Base-by-base conservation (phyloP, 2,888 invertebrate species). In the Pegoplata infirma region DNA sequence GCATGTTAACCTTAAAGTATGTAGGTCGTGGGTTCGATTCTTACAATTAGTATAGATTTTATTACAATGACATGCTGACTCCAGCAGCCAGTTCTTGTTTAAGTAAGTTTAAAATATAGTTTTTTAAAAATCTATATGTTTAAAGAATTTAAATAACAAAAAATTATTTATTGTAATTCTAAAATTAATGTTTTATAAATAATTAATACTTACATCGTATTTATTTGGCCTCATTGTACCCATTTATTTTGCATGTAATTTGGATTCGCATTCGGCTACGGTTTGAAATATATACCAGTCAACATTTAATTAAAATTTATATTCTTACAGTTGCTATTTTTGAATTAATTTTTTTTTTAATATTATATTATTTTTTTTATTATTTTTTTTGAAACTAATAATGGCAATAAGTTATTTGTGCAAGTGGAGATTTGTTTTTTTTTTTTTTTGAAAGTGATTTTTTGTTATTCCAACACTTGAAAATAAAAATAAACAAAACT, bases 151-250 rank as follows among this genome's bases (percentile, higher is more conserved):
- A n/a, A n/a, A n/a, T n/a, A n/a, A n/a, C n/a, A n/a, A n/a, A n/a
- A n/a, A n/a, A n/a, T n/a, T n/a, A n/a, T n/a, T n/a, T n/a, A n/a
- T n/a, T n/a, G n/a, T n/a, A n/a, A n/a, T n/a, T n/a, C n/a, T n/a
- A n/a, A n/a, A n/a, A n/a, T n/a, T n/a, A n/a, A n/a, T n/a, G n/a
- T n/a, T n/a, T n/a, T n/a, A n/a, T n/a, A 10, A 61, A 61, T n/a
- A 25, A 25, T 49, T 10, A 47, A 21, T 88, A 90, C 90, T 90
- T 86, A 90, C 90, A 90, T 90, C 90, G 90, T 90, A 90, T 90
- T 89, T 90, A 90, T 89, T 90, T 90, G 90, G 90, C 90, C 90
- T 90, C 90, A 90, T 90, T 90, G 90, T 90, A 90, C 90, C 89
- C 89, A 89, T 89, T 90, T 90, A 90, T 90, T 90, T 90, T 88